A percentile compares a stretch with the other conserved stretches of the same genome.
phyloP scores from a whole-genome alignment of 2,113 vertebrate species.

The Gymnocephalus cernua region DNA sequence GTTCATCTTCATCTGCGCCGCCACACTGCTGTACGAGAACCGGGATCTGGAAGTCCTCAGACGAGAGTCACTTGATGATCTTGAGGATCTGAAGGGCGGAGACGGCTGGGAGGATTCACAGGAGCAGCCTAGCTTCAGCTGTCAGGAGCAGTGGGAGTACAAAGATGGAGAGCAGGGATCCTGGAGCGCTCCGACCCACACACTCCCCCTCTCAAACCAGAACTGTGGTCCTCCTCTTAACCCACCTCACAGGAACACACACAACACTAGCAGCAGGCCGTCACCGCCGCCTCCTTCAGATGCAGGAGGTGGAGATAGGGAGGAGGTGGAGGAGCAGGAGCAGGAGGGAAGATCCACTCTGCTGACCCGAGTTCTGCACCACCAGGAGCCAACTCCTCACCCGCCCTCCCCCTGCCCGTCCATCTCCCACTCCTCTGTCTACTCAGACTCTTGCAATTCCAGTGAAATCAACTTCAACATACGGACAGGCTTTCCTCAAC shows the following conservation, averaged over 20 bases:
- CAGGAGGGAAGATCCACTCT: conserved; percentile 73
- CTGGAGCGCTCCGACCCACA: conserved; percentile 55
- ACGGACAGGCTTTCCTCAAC: conserved; percentile 68
- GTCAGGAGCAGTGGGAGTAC: conserved; percentile 57
- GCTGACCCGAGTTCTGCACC: conserved; percentile 82
- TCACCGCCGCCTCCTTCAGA: conserved; percentile 35
- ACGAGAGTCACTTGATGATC: conserved; percentile 50
- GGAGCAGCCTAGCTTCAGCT: conserved; percentile 58
- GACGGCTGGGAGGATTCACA: conserved; percentile 67
- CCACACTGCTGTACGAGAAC: conserved; percentile 96
- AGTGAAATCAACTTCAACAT: conserved; percentile 77
- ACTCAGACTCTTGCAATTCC: conserved; percentile 84
- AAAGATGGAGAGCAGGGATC: conserved; percentile 56
- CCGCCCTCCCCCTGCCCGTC: conserved; percentile 59
- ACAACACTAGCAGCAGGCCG: conserved; percentile 49
- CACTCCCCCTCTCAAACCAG: conserved; percentile 45
- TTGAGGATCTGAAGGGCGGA: conserved; percentile 65
- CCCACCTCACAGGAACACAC: conserved; percentile 45
- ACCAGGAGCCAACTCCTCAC: conserved; percentile 78
- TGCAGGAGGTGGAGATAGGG: conserved; percentile 12
- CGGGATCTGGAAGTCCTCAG: conserved; percentile 88
- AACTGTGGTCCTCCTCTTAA: conserved; percentile 40
- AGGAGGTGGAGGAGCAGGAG: conserved; percentile 77
- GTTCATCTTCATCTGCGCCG: conserved; percentile 98
- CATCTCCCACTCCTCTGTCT: conserved; percentile 79